phyloP scores from a whole-genome alignment of 2,797 vertebrate genomes.

The Poeciliopsis paucimaculata region DNA sequence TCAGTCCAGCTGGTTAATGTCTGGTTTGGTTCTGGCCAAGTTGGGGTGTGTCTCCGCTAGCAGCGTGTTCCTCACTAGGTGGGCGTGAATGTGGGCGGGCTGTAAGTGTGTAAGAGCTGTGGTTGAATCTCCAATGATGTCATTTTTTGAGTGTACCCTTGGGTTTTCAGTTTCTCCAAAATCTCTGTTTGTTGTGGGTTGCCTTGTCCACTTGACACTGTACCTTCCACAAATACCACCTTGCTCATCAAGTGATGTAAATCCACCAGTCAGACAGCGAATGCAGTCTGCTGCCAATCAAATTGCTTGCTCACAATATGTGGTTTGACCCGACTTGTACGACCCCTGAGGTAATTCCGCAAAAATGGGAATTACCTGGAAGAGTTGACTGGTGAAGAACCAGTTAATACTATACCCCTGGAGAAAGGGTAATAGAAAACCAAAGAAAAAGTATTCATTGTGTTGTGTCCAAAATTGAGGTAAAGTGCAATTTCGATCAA shows the following conservation, averaged over 20 bases:
- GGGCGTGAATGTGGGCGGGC: neutral
- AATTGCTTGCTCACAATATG: neutral
- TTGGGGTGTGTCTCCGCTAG: neutral
- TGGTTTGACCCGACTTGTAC: neutral
- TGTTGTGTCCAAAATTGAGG: neutral
- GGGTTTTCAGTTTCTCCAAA: neutral
- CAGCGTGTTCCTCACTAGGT: neutral
- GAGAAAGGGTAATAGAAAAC: neutral
- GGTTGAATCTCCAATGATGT: neutral
- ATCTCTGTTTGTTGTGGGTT: neutral
- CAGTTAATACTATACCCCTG: neutral
- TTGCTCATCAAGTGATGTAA: neutral
- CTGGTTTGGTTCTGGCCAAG: neutral
- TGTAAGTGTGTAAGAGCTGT: neutral
- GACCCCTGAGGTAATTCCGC: neutral
- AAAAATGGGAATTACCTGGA: neutral
- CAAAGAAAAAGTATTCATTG: neutral
- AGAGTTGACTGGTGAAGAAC: neutral
- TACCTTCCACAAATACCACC: neutral
- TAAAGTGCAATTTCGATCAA: conserved; percentile 13
- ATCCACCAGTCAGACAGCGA: neutral
- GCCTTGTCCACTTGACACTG: neutral
- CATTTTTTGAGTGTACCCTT: neutral
- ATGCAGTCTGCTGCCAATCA: neutral
- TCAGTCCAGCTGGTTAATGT: neutral